Base-by-base conservation (phyloP, 2,888 invertebrate species). In the Ypsolopha sequella region DNA sequence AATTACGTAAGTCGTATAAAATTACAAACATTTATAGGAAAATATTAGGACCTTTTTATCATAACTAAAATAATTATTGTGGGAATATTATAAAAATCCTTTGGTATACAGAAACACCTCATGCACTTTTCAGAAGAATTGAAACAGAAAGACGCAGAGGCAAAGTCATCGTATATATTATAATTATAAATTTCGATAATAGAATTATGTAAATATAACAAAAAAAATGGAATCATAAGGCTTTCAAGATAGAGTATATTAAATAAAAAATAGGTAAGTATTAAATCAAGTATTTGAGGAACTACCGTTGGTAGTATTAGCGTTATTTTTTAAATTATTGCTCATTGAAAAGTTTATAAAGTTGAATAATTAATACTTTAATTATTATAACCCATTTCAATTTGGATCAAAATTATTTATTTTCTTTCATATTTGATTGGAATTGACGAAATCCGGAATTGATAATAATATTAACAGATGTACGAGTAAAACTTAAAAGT, bases 201-300 rank as follows among this genome's bases (percentile, higher is more conserved):
- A 36, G 46, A 36, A 47, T 36, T 10, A 7, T 47, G 47, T 47
- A 47, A 36, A 47, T 47, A 41, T 41, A 14, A 14, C 24, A 49
- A 34, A 11, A 49, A 48, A 49, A 41, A 49, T 41, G 41, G 49
- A 49, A 49, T 49, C 49, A 49, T 49, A 41, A 49, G 49, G 39
- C 41, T 49, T 49, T 49, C 49, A 49, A 49, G n/a, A 41, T 11
- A 34, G 39, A 49, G 49, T 41, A 14, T 24, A 41, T 11, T 41
- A 49, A 41, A 46, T 24, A 46, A 35, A 13, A 34, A 10, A 45
- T 34, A 24, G 34, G 45, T 45, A n/a, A 8, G 6, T 43, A 43
- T 24, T 24, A 24, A 24, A 24, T 24, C 24, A 2, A 24, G 2
- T 24, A 24, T 13, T 43, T 8, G 24, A 43, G 43, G 1, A 24